These are phyloP conservation scores for Coracias cyanogaster DNA, from an alignment of 2,797 vertebrate species.

Conservation along the genomic window DNA sequence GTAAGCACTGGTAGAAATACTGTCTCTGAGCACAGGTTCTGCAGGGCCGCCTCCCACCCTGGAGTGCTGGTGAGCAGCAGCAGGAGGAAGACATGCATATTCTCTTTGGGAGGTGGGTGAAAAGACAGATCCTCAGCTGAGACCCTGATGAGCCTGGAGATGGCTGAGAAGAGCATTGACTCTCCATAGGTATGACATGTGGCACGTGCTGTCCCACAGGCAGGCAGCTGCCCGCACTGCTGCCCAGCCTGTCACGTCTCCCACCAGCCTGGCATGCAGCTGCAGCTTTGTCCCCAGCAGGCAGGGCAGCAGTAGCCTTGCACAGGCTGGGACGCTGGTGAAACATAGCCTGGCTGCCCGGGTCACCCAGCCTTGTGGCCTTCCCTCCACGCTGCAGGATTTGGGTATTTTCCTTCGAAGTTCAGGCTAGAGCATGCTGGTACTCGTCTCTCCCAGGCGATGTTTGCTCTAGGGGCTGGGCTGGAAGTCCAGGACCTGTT, in stretches of 20 bases:
- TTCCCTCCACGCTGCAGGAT: fast-evolving
- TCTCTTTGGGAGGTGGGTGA: fast-evolving
- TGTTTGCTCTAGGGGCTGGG: not conserved
- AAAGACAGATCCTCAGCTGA: not conserved
- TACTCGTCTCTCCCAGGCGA: fast-evolving
- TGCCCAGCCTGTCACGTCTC: slow-evolving; percentile 24
- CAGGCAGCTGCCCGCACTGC: not conserved
- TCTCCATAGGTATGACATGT: not conserved
- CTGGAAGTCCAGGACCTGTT: not conserved
- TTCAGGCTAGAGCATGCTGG: not conserved
- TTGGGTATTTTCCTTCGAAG: not conserved
- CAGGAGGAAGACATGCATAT: not conserved
- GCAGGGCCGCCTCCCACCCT: not conserved
- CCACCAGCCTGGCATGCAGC: not conserved
- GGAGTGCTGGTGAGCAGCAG: not conserved
- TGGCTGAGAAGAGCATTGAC: fast-evolving
- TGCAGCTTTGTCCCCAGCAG: not conserved
- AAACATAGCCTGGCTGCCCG: fast-evolving
- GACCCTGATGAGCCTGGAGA: fast-evolving
- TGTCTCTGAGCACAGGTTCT: not conserved
- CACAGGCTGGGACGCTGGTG: not conserved
- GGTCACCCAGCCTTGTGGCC: not conserved
- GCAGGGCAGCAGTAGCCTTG: slow-evolving; percentile 15
- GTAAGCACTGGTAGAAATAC: not conserved
- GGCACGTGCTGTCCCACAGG: not conserved